Evolutionary conservation across 1,140 invertebrate species (phyloP), one percentile per base, ranked within the genome.

Genomic region (Acromyrmex echinatior): DNA sequence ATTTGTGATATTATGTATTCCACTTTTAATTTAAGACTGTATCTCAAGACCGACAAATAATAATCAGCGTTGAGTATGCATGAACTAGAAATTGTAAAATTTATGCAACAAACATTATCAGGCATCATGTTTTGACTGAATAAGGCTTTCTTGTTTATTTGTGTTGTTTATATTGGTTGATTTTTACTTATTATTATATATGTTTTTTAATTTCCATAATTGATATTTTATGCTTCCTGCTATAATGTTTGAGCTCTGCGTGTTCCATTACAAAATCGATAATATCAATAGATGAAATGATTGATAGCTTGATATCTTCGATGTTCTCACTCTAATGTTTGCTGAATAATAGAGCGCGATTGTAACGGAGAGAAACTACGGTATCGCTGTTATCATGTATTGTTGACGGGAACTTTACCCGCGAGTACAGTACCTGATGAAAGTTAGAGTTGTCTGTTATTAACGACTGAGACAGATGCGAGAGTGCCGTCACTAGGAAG

Each of bases 371-470:
- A 60, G 39, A 35, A 35, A 84, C 56, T n/a, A 53, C 45, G 3
- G 21, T 45, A 39, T 71, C 28, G 68, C 51, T 51, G 53, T 51
- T 76, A 84, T 73, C 39, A 53, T 56, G 35, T 39, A 49, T 63
- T 39, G 70, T 74, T 58, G 56, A 62, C 80, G 80, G 18, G 21
- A 74, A 21, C 53, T 35, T 51, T 28, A n/a, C 21, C 31, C 6
- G 56, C 6, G 56, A 62, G 68, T 39, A 25, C 53, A 25, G 25
- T 25, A 74, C 35, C 68, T 82, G 80, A 82, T 28, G 79, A 81
- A 51, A 81, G 80, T 63, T 53, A 62, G 68, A 74, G 80, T 39
- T 84, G 56, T 84, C 80, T 51, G 70, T 84, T 84, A 84, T 84
- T 84, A 76, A 82, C 80, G 80, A 49, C 39, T 31, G 56, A 76